phyloP scores from a whole-genome alignment of 2,797 vertebrate genomes.

The Lophius americanus region DNA sequence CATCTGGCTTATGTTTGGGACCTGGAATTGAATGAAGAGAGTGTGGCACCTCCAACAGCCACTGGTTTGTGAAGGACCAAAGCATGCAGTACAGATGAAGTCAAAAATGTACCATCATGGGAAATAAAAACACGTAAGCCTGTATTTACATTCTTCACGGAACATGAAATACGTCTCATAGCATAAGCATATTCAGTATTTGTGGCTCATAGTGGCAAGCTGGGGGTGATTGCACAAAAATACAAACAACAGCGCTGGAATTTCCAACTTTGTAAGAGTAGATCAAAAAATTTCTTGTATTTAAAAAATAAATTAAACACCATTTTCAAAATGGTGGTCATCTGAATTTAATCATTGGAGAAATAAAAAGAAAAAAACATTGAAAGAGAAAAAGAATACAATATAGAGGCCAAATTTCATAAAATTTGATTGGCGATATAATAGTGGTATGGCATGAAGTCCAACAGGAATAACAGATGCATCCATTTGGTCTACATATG shows the following conservation, averaged over 20 bases:
- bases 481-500: slow-evolving; percentile 44
- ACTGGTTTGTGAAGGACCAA: slow-evolving; percentile 27
- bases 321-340: slow-evolving; percentile 62
- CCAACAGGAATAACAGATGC: slow-evolving; percentile 31
- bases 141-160: slow-evolving; percentile 53
- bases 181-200: slow-evolving; percentile 61
- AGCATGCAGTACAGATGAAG: slow-evolving; percentile 47
- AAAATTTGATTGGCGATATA: slow-evolving; percentile 37
- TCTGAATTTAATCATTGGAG: slow-evolving; percentile 28
- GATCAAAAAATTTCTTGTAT: slow-evolving; percentile 44
- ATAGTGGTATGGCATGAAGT: slow-evolving; percentile 68
- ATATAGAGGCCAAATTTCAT: slow-evolving; percentile 20
- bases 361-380: slow-evolving; percentile 10
- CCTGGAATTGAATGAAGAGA: slow-evolving; percentile 49
- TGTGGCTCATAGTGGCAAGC: slow-evolving; percentile 77
- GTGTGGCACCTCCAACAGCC: slow-evolving; percentile 41
- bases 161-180: slow-evolving; percentile 50
- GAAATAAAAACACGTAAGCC: slow-evolving; percentile 39
- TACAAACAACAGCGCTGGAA: slow-evolving; percentile 47
- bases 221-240: slow-evolving; percentile 67
- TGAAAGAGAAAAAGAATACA: neutral
- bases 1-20: slow-evolving; percentile 60
- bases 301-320: slow-evolving; percentile 70
- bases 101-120: slow-evolving; percentile 24
- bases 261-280: slow-evolving; percentile 47